phyloP scores from a whole-genome alignment of 2,888 invertebrate genomes.

The Synergus itoensis region DNA sequence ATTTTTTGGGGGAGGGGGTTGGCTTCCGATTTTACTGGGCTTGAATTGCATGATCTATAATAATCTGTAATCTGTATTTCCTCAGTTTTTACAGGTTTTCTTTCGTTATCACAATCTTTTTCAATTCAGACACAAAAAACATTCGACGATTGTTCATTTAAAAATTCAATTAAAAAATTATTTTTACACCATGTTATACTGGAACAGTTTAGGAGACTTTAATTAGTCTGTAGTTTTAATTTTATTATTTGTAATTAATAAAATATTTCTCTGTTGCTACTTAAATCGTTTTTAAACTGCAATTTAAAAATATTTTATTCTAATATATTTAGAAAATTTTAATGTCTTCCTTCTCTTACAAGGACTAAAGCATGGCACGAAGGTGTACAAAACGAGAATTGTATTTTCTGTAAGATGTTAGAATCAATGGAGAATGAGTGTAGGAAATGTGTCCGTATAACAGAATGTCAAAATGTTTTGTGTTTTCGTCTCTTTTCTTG shows the following conservation, averaged over 20 bases:
- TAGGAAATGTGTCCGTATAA: conserved; percentile 22
- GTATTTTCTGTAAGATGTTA: conserved; percentile 11
- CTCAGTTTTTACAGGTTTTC: background rate
- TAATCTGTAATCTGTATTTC: background rate
- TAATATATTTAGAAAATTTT: background rate
- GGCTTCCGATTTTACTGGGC: background rate
- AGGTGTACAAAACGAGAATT: background rate
- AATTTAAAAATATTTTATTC: background rate
- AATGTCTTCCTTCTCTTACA: background rate
- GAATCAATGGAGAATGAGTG: conserved; percentile 26
- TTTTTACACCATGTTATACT: background rate
- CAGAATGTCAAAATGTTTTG: conserved; percentile 41
- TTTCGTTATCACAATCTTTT: background rate
- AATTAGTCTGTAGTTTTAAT: background rate
- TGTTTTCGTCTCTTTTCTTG: conserved; percentile 75
- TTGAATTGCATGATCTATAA: conserved; percentile 4
- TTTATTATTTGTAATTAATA: background rate
- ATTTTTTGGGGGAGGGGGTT: background rate
- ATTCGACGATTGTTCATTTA: no score
- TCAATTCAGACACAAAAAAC: background rate
- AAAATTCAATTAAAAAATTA: background rate
- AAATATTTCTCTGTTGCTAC: background rate
- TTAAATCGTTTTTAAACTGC: background rate
- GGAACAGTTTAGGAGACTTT: background rate
- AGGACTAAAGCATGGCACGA: background rate